Evolutionary conservation across 64 coral and sea anemone species (phyloP), one percentile per base, ranked within the genome.

Genomic region (Cladopsammia gracilis): DNA sequence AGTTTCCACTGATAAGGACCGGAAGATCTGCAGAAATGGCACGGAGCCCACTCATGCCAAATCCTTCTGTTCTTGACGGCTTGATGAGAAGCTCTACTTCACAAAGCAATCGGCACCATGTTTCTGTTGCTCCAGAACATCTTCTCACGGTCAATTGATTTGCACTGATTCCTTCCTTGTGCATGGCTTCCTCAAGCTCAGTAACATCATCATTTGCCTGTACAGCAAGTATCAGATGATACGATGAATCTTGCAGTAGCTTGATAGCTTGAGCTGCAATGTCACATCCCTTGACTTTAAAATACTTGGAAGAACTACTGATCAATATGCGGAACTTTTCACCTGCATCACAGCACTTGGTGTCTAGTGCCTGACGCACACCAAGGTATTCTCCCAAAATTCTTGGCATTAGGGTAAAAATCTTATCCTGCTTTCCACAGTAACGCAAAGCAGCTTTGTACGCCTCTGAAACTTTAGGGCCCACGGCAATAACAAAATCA

Each of bases 391-490:
- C 80, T 24, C 46, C 34, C 14, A 44, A 46, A 62, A 84, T 66
- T 64, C 4, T 47, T 22, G 80, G 80, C 46, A 64, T 84, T 45
- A 84, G 22, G 19, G 43, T n/a, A 48, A 84, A 45, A 10, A 84
- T 44, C 7, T 24, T 49, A 8, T 83, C 14, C 14, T 83, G 42
- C 20, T 84, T 84, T 22, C 80, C 80, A 84, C 60, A 45, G 43
- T 11, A 67, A 0, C 42, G 60, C 60, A 84, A 44, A 4, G 80
- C 80, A 67, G 44, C 44, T 46, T 51, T 51, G 60, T 84, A 84
- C 23, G 80, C 80, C 12, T 84, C 80, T 84, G 80, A n/a, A n/a
- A 84, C 80, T 67, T 84, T 64, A 12, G 80, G 80, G n/a, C 80
- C 80, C 34, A 84, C n/a, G 2, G 80, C 80, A 84, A 84, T 48